phyloP scores from a whole-genome alignment of 2,113 vertebrate species.

The Henicopernis longicauda region DNA sequence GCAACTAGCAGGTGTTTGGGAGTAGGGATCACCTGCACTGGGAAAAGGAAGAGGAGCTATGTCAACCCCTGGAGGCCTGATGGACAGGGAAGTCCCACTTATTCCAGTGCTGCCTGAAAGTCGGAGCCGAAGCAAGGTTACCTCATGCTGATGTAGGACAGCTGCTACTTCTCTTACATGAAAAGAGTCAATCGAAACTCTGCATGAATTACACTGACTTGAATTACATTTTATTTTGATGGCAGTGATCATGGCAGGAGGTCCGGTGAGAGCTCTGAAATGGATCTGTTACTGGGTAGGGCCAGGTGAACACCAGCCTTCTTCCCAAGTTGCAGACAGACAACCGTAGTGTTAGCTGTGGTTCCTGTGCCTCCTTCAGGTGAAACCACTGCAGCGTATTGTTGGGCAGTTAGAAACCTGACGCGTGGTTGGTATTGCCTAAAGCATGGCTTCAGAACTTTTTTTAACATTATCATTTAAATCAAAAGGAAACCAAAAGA shows the following conservation, averaged over 20 bases:
- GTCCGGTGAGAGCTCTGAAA: neutral
- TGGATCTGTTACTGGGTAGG: neutral
- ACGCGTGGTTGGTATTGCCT: neutral
- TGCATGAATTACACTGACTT: neutral
- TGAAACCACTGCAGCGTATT: neutral
- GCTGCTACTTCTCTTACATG: neutral
- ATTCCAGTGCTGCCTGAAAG: neutral
- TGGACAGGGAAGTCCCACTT: neutral
- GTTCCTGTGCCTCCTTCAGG: neutral
- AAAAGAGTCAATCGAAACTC: neutral
- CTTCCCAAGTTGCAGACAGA: neutral
- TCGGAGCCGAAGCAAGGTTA: fast-evolving
- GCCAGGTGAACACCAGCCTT: neutral
- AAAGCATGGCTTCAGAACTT: neutral
- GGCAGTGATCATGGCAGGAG: neutral
- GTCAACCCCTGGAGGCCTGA: neutral
- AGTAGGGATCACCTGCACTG: neutral
- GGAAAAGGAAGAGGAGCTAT: neutral
- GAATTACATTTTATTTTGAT: neutral
- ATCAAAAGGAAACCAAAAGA: neutral
- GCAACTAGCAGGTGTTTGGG: neutral
- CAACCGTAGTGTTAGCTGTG: neutral
- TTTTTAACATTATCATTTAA: neutral
- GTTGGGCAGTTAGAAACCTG: neutral
- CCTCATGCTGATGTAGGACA: fast-evolving